Evolutionary conservation across 2,888 invertebrate species (phyloP), one percentile per base, ranked within the genome.

Genomic region (Psococerastis gibbosa): DNA sequence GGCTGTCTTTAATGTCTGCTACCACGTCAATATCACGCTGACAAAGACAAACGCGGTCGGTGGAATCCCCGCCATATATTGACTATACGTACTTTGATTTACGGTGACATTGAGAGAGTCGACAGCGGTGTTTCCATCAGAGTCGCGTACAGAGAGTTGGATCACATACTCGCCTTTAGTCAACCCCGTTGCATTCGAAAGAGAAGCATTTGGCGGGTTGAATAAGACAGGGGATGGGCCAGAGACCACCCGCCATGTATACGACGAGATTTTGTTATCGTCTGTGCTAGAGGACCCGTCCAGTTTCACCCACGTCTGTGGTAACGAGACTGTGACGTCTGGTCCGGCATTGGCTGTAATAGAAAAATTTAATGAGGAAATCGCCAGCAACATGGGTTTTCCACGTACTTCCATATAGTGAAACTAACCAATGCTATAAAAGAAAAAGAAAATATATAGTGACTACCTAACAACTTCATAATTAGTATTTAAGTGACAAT

Each of bases 141-240:
- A 82, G 60, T 89, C 87, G 9, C 76, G 70, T 1, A 88, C 84
- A n/a, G 75, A 78, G 47, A 89, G 62, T 55, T 77, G 74, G 59
- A 88, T 82, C 44, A 71, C 65, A 56, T 92, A 94, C 45, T 76
- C 71, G 1, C 92, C 92, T 55, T 84, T 79, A 0, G 87, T 87
- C 32, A 88, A 66, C 1, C 70, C 69, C 1, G 84, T 83, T 1
- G 82, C 79, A 60, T 87, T 87, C 8, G 82, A 79, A 46, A 22
- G 44, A 15, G 46, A 60, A 1, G 75, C 71, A 57, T 78, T 78
- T 48, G 65, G 65, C 52, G 67, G 61, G 32, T 53, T 53, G 32
- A 68, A 60, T 38, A 56, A 55, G 3, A 59, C 64, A 51, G 60
- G 58, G 43, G 56, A 66, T n/a, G 73, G 72, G 1, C 73, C 73